Percentiles rank a stretch among this genome's conserved stretches.
These are phyloP conservation scores for Cyclura pinguis DNA, from an alignment of 2,797 vertebrate species.

Conservation along the genomic window DNA sequence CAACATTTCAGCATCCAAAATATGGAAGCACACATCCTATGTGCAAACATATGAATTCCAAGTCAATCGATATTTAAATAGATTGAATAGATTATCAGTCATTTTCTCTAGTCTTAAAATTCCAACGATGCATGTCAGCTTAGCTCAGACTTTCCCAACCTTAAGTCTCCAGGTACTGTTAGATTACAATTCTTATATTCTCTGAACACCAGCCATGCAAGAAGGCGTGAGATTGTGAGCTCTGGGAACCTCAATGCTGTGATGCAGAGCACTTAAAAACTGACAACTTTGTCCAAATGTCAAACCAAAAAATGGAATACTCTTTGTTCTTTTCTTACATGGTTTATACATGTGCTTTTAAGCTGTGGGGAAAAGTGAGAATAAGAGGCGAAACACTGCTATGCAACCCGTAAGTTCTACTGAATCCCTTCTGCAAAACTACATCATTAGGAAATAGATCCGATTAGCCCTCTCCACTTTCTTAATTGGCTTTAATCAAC, in stretches of 20 bases:
- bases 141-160: not conserved
- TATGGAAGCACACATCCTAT: not conserved
- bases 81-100: too few species aligned
- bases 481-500: not conserved
- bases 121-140: not conserved
- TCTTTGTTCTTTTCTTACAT: not conserved
- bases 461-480: not conserved
- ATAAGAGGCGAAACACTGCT: not conserved
- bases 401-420: not conserved
- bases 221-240: too few species aligned
- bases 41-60: not conserved
- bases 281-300: not conserved
- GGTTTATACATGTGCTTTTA: not conserved
- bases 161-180: too few species aligned
- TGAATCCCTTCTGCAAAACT: slow-evolving; percentile 1
- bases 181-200: too few species aligned
- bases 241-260: too few species aligned
- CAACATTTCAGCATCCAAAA: not conserved
- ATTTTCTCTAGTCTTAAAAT: not conserved
- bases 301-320: not conserved
- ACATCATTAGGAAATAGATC: not conserved
- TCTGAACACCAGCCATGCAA: too few species aligned
- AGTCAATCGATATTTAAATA: not conserved
- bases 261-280: not conserved
- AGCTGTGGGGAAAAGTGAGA: too few species aligned